A percentile compares a stretch with the other conserved stretches of the same genome.
Evolutionary conservation across 2,797 vertebrate genomes (phyloP).

Genomic region (Pelodytes ibericus): DNA sequence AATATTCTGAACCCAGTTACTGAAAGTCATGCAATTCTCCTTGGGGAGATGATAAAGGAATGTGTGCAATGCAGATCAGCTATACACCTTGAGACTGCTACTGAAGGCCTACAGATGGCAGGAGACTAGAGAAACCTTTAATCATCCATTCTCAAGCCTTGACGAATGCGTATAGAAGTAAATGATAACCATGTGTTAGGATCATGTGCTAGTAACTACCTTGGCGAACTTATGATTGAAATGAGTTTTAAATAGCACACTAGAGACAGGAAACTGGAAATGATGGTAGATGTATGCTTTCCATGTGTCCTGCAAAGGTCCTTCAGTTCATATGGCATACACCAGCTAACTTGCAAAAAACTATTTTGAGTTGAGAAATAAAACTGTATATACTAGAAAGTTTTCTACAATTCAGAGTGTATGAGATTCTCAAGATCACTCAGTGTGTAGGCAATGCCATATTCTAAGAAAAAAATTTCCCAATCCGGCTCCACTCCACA

Average conservation of each 20-base stretch:
- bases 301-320: background rate
- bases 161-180: slow-evolving; percentile 6
- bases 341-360: background rate
- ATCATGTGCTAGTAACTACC: slow-evolving; percentile 10
- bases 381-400: too few relatives aligned
- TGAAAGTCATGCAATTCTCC: slow-evolving; percentile 24
- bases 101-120: slow-evolving; percentile 27
- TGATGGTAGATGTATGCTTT: background rate
- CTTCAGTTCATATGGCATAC: background rate
- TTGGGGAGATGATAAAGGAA: slow-evolving; percentile 10
- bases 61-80: slow-evolving; percentile 22
- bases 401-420: too few relatives aligned
- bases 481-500: too few relatives aligned
- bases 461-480: too few relatives aligned
- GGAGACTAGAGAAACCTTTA: background rate
- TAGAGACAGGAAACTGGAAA: slow-evolving; percentile 4
- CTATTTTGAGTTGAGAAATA: too few relatives aligned
- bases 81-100: slow-evolving; percentile 30
- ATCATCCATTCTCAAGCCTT: slow-evolving; percentile 18
- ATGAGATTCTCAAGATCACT: too few relatives aligned
- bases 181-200: slow-evolving; percentile 25
- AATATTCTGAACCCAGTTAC: slow-evolving; percentile 13
- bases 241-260: background rate
- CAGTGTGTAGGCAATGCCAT: too few relatives aligned
- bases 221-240: slow-evolving; percentile 7